Percentiles rank a stretch among this genome's conserved stretches.
Conservation (phyloP, 2,113 vertebrate species). For the Sialia sialis region DNA sequence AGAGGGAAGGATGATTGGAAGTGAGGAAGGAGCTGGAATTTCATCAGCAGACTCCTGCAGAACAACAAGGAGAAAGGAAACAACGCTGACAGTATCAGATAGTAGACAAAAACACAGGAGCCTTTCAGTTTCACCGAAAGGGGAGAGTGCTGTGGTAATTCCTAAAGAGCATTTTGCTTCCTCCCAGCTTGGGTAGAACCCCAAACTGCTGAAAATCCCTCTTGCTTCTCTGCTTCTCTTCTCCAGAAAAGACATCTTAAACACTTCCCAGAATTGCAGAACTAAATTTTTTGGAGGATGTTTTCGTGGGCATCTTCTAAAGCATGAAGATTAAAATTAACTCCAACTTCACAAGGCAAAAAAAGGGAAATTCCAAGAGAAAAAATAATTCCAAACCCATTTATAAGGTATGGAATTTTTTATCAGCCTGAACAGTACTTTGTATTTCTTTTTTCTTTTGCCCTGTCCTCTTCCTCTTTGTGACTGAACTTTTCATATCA, state of each 20-base stretch:
- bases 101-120: not conserved
- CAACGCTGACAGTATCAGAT: not conserved
- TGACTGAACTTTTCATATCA: not conserved
- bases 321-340: not conserved
- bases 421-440: not conserved
- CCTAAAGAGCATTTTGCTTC: not conserved
- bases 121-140: not conserved
- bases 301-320: not conserved
- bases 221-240: not conserved
- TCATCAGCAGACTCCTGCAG: not conserved
- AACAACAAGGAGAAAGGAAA: not conserved
- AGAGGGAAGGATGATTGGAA: not conserved
- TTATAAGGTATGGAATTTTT: not conserved
- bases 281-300: not conserved
- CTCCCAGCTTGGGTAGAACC: not conserved
- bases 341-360: not conserved
- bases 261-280: not conserved
- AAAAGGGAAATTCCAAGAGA: not conserved
- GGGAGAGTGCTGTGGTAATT: not conserved
- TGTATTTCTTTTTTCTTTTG: not conserved
- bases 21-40: not conserved
- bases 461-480: fast-evolving
- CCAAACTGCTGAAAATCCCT: not conserved
- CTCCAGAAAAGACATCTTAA: not conserved
- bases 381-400: not conserved